Conservation (phyloP, 2,888 invertebrate genomes). For the Rotaria sp. region DNA sequence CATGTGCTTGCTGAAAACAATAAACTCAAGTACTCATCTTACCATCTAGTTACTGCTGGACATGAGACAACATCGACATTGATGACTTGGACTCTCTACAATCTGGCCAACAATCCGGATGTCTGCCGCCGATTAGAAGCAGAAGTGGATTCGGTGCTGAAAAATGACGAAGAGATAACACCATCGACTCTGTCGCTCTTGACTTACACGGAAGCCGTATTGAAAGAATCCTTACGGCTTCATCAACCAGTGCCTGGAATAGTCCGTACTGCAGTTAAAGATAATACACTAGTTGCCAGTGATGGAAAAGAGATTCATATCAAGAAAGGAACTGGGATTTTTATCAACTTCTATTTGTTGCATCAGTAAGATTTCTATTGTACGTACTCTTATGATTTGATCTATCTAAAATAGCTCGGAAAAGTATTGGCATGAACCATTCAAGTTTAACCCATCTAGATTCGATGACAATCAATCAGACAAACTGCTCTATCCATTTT, state of each 20-base stretch:
- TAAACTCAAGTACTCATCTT: no score
- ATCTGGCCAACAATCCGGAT: no score
- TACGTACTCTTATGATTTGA: no score
- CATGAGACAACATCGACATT: neutral
- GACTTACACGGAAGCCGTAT: neutral
- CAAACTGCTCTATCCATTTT: neutral
- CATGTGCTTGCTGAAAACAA: no score
- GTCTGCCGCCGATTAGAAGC: no score
- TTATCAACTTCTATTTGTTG: neutral
- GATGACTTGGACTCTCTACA: neutral
- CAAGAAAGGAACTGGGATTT: neutral
- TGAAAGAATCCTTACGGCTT: slow-evolving; percentile 6
- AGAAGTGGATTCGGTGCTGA: no score
- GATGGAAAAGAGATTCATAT: neutral
- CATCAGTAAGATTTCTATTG: no score
- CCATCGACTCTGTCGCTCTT: neutral
- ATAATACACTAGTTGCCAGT: neutral
- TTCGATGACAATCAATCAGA: neutral
- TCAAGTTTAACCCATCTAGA: slow-evolving; percentile 4
- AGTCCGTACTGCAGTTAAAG: neutral
- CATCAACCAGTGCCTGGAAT: neutral
- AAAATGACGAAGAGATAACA: no score
- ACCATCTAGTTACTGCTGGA: no score
- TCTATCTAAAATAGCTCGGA: neutral
- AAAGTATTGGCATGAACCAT: slow-evolving; percentile 24